Base-by-base conservation (phyloP, 2,797 vertebrate genomes). In the Cirrhinus molitorella region DNA sequence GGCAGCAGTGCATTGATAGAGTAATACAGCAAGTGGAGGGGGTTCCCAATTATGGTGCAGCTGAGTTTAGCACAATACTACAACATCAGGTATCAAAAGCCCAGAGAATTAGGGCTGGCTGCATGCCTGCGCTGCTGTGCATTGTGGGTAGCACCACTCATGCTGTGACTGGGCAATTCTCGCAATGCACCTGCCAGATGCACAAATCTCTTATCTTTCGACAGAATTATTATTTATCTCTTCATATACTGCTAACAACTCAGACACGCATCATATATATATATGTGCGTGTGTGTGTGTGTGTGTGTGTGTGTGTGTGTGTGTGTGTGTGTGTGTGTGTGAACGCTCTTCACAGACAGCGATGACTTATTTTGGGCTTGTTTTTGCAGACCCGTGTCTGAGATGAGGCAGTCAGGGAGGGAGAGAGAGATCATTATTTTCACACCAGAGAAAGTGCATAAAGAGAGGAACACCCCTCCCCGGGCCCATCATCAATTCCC, bases 401-500 rank as follows among this genome's bases (percentile, higher is more conserved):
- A 34, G 67, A 59, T 57, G 51, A 68, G 63, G 40, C 21, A 70
- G 25, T 19, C 40, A 13, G 43, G 14, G 43, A 72, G 4, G 21
- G 34, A 28, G 14, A 40, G 16, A 83, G 51, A 77, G n/a, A n/a
- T 77, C 73, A 70, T 83, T 83, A 77, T 59, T 77, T 57, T 59
- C 40, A 21, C 37, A 45, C 49, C 25, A 66, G 23, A 47, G 47
- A 75, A 75, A 31, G n/a, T 16, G 31, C 71, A 83, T n/a, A 75
- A 75, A 66, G 61, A 66, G 37, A 68, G 65, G 73, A 68, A 70
- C 40, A 47, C 51, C 81, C 51, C 1, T 83, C 51, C 73, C 40
- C 28, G 4, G 73, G 65, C 19, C 53, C 71, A 79, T 63, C 81
- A 77, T 85, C 71, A 83, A 23, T 81, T 80, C 71, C 57, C 80